Percentiles rank a stretch among this genome's conserved stretches.
phyloP scores from a whole-genome alignment of 2,113 vertebrate genomes.

The Chionomys nivalis region DNA sequence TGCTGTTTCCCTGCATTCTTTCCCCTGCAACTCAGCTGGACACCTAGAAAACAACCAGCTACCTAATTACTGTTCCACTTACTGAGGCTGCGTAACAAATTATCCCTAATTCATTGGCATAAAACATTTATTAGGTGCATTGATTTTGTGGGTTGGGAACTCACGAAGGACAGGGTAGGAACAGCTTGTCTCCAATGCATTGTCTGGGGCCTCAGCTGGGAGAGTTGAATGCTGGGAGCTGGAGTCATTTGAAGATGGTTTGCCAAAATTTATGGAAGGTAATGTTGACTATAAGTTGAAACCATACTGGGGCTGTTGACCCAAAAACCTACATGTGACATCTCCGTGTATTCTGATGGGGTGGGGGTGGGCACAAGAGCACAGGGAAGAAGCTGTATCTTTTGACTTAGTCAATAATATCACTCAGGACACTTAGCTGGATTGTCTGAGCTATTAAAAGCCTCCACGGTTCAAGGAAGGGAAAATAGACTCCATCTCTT shows the following conservation, averaged over 20 bases:
- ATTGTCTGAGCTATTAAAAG: neutral
- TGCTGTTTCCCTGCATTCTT: slow-evolving; percentile 47
- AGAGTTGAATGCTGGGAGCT: neutral
- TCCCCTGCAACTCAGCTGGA: slow-evolving; percentile 24
- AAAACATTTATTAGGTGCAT: slow-evolving; percentile 59
- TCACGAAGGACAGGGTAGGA: neutral
- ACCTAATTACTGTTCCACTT: slow-evolving; percentile 53
- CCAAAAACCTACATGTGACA: neutral
- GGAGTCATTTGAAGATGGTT: neutral
- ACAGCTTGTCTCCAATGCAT: neutral
- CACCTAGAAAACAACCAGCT: slow-evolving; percentile 63
- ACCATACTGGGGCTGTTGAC: neutral
- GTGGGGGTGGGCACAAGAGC: neutral
- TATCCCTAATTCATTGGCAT: slow-evolving; percentile 31
- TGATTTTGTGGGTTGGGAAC: slow-evolving; percentile 55
- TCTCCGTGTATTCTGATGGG: neutral
- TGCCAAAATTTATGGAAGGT: neutral
- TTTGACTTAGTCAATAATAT: neutral
- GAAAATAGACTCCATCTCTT: neutral
- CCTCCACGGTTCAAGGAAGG: neutral
- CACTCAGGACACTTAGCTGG: neutral
- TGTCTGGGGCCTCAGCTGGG: neutral
- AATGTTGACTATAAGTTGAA: neutral
- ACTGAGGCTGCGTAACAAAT: slow-evolving; percentile 53
- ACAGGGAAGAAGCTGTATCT: neutral